Conservation (phyloP, 1,140 invertebrate species). For the Acyrthosiphon pisum region DNA sequence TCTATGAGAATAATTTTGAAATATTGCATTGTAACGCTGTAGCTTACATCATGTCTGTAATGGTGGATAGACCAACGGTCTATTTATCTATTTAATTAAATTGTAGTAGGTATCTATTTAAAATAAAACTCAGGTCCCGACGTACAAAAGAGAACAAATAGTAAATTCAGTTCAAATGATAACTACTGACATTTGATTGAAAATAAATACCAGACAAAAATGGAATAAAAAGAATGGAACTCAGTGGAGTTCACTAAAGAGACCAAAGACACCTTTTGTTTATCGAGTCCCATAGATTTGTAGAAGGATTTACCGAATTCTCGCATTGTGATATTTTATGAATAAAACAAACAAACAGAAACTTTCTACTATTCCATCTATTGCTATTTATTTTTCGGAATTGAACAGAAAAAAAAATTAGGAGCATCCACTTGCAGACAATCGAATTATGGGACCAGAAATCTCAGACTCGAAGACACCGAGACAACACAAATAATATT, state of each 20-base stretch:
- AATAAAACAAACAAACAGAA: slow-evolving; percentile 14
- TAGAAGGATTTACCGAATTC: slow-evolving; percentile 10
- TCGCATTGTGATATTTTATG: slow-evolving; percentile 14
- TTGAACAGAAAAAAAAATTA: not conserved
- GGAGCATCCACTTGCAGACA: not conserved
- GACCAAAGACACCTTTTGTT: slow-evolving; percentile 14
- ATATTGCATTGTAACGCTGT: not conserved
- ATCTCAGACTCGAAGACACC: not conserved
- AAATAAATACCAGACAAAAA: not conserved
- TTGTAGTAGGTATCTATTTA: not conserved
- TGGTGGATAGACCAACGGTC: not conserved
- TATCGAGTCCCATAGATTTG: slow-evolving; percentile 8
- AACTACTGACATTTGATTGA: not conserved
- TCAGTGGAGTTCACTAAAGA: not conserved
- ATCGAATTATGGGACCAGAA: not conserved
- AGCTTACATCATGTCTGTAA: not conserved
- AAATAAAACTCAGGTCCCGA: not conserved
- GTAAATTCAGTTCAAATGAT: not conserved
- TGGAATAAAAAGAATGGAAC: not conserved
- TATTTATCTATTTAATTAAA: not conserved
- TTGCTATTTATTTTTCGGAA: not conserved
- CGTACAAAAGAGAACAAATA: not conserved
- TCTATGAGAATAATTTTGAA: not conserved
- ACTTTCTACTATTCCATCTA: not conserved
- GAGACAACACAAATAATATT: not conserved